Evolutionary conservation across 2,888 invertebrate species (phyloP).

Genomic region (Zaprionus lineosus): DNA sequence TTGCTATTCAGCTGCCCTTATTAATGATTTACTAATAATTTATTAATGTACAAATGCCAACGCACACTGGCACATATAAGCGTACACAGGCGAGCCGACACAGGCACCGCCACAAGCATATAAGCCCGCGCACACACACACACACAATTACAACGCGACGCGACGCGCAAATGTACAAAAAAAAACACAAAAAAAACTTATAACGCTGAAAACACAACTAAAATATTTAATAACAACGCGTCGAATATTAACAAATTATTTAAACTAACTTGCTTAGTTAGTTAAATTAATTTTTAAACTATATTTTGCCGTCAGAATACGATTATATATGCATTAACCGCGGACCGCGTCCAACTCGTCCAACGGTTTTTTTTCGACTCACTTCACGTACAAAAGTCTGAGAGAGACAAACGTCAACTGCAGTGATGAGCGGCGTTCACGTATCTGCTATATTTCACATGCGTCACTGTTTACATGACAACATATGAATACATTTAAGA

Average conservation of each 20-base stretch:
- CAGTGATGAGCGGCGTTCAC: constrained; percentile 27
- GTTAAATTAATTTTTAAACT: constrained; percentile 46
- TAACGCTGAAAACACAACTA: constrained; percentile 4
- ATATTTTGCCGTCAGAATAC: constrained; percentile 39
- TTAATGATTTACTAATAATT: constrained; percentile 57
- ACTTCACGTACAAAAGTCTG: constrained; percentile 30
- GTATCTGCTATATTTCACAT: constrained; percentile 13
- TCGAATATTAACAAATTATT: constrained; percentile 17
- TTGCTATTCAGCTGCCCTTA: constrained; percentile 32
- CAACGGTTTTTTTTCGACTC: constrained; percentile 60
- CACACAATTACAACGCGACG: constrained; percentile 32
- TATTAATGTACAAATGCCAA: constrained; percentile 49
- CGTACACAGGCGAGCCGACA: no score
- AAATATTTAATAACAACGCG: constrained; percentile 19
- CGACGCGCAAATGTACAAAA: constrained; percentile 21
- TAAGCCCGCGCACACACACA: constrained; percentile 13
- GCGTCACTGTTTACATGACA: neutral
- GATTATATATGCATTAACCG: constrained; percentile 42
- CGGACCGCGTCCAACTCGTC: constrained; percentile 60
- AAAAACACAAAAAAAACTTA: neutral
- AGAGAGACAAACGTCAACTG: constrained; percentile 36
- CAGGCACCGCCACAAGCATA: no score
- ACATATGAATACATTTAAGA: no score
- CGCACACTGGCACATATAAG: constrained; percentile 25
- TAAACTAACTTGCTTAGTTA: constrained; percentile 37